phyloP scores from a whole-genome alignment of 2,797 vertebrate species.

The Calcarius lapponicus region DNA sequence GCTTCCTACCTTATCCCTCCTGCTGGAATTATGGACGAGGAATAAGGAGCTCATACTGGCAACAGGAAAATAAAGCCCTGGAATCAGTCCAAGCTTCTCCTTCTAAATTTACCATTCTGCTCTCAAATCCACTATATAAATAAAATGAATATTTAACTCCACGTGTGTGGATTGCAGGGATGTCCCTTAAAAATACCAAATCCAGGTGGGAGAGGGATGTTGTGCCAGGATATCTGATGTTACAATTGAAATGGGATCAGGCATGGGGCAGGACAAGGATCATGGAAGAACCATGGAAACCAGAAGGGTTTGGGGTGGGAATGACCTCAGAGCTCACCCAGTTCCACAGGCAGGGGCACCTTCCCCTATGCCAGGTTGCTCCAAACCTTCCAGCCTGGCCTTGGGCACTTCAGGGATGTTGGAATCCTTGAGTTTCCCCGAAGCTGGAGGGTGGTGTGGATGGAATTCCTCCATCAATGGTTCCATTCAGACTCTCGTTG shows the following conservation, averaged over 20 bases:
- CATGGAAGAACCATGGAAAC: background rate
- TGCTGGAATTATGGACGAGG: background rate
- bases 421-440: background rate
- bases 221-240: background rate
- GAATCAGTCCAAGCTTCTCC: background rate
- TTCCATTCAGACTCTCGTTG: background rate
- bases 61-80: background rate
- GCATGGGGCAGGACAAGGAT: fast-evolving
- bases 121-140: background rate
- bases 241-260: background rate
- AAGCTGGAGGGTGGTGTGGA: background rate
- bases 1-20: background rate
- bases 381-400: background rate
- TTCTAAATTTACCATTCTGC: background rate
- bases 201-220: background rate
- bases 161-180: fast-evolving
- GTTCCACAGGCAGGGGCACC: background rate
- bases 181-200: background rate
- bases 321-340: background rate
- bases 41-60: background rate
- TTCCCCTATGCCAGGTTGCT: background rate
- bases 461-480: background rate
- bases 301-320: background rate
- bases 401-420: background rate
- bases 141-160: background rate